Evolutionary conservation across 2,797 vertebrate species (phyloP).

Genomic region (Discoglossus pictus): DNA sequence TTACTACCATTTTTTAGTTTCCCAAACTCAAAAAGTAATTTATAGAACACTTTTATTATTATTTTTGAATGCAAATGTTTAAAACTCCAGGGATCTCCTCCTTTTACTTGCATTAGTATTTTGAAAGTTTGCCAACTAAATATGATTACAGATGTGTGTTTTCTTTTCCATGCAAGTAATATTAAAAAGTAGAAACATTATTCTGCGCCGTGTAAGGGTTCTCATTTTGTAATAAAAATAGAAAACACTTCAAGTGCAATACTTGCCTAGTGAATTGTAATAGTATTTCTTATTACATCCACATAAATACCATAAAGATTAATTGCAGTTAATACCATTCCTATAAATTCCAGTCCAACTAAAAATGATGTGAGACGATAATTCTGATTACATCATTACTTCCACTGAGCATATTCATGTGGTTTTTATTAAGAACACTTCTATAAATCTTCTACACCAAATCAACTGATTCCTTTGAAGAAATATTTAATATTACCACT

Average conservation of each 20-base stretch:
- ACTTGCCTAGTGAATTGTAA: slow-evolving; percentile 28
- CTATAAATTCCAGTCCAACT: slow-evolving; percentile 37
- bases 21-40: slow-evolving; percentile 22
- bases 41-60: slow-evolving; percentile 28
- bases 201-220: slow-evolving; percentile 29
- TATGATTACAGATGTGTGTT: slow-evolving; percentile 48
- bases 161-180: slow-evolving; percentile 41
- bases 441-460: slow-evolving; percentile 31
- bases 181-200: slow-evolving; percentile 38
- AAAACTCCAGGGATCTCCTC: slow-evolving; percentile 26
- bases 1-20: slow-evolving; percentile 28
- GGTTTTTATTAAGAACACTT: slow-evolving; percentile 27
- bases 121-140: slow-evolving; percentile 40
- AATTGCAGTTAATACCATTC: slow-evolving; percentile 43
- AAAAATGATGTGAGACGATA: slow-evolving; percentile 50
- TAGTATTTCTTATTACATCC: slow-evolving; percentile 27
- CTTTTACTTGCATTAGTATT: slow-evolving; percentile 33
- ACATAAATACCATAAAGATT: slow-evolving; percentile 46
- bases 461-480: slow-evolving; percentile 26
- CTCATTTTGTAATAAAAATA: slow-evolving; percentile 27
- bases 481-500: neutral
- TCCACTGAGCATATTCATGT: slow-evolving; percentile 26
- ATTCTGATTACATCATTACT: slow-evolving; percentile 45
- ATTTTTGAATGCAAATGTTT: slow-evolving; percentile 42
- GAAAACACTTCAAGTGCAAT: slow-evolving; percentile 33